Conservation (phyloP, 1,140 invertebrate genomes). For the Branchinecta lindahli region DNA sequence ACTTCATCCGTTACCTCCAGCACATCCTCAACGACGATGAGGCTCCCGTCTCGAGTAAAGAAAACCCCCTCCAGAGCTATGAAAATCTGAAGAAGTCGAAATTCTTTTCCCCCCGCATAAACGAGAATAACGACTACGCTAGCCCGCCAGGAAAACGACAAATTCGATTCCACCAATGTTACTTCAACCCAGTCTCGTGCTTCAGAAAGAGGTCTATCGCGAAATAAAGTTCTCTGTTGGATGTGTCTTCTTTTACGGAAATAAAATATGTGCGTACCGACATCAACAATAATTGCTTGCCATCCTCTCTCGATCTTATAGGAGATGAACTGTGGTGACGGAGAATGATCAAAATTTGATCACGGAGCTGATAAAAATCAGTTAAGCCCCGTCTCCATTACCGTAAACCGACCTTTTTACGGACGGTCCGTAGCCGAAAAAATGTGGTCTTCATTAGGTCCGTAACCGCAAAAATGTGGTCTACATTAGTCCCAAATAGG, state of each 20-base stretch:
- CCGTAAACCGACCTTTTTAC: too few species aligned
- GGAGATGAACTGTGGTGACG: too few species aligned
- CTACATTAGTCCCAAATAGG: too few species aligned
- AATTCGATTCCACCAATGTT: background rate
- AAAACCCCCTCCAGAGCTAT: constrained; percentile 2
- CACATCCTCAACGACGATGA: background rate
- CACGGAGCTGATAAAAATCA: too few species aligned
- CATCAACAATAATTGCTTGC: background rate
- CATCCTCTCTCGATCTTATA: background rate
- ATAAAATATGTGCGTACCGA: background rate
- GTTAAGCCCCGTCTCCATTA: too few species aligned
- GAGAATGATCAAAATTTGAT: too few species aligned
- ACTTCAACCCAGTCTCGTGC: background rate
- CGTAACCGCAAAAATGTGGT: too few species aligned
- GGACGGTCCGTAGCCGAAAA: too few species aligned
- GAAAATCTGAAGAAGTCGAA: background rate
- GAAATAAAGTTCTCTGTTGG: background rate
- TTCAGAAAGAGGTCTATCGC: background rate
- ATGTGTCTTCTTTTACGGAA: background rate
- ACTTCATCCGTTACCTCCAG: background rate
- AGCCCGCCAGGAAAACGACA: background rate
- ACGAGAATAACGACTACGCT: background rate
- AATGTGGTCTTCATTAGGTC: too few species aligned
- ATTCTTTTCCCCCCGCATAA: background rate
- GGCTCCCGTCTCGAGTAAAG: background rate